Conservation (phyloP, 2,797 vertebrate genomes). For the Trematomus bernacchii region DNA sequence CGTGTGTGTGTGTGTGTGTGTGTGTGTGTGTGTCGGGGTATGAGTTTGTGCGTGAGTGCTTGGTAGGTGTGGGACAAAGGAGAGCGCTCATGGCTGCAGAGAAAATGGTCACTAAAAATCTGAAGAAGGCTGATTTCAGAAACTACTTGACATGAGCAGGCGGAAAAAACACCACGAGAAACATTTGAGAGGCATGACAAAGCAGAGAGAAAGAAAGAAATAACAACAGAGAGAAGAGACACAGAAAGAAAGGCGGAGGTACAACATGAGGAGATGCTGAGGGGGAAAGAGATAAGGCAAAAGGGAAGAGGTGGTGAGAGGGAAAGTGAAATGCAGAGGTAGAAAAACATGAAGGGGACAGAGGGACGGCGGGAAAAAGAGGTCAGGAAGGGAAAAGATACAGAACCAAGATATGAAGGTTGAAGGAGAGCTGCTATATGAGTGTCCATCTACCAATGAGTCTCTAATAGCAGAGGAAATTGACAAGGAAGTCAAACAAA, state of each 20-base stretch:
- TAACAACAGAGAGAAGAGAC: background rate
- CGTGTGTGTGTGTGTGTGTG: slow-evolving; percentile 44
- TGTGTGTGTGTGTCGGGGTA: slow-evolving; percentile 28
- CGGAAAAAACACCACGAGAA: background rate
- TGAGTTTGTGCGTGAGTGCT: slow-evolving; percentile 27
- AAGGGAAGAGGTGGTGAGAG: slow-evolving; percentile 5
- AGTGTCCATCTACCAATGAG: slow-evolving; percentile 59
- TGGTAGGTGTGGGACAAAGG: slow-evolving; percentile 55
- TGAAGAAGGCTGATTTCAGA: slow-evolving; percentile 47
- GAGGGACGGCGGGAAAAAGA: background rate
- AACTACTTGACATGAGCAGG: slow-evolving; percentile 37
- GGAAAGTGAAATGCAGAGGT: slow-evolving; percentile 22
- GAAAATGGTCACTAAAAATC: slow-evolving; percentile 65
- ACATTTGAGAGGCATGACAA: slow-evolving; percentile 3
- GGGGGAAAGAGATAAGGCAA: slow-evolving; percentile 4
- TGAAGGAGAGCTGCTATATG: slow-evolving; percentile 25
- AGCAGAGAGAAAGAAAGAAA: slow-evolving; percentile 17
- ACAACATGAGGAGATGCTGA: background rate
- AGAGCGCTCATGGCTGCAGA: slow-evolving; percentile 44
- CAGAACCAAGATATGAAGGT: slow-evolving; percentile 21
- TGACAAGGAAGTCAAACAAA: slow-evolving; percentile 50
- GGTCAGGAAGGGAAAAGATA: background rate
- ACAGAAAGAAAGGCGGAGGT: background rate
- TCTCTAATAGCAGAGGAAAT: slow-evolving; percentile 55
- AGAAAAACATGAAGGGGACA: slow-evolving; percentile 18